Evolutionary conservation across 2,113 vertebrate species (phyloP).

Genomic region (Rhadina sibilatrix): DNA sequence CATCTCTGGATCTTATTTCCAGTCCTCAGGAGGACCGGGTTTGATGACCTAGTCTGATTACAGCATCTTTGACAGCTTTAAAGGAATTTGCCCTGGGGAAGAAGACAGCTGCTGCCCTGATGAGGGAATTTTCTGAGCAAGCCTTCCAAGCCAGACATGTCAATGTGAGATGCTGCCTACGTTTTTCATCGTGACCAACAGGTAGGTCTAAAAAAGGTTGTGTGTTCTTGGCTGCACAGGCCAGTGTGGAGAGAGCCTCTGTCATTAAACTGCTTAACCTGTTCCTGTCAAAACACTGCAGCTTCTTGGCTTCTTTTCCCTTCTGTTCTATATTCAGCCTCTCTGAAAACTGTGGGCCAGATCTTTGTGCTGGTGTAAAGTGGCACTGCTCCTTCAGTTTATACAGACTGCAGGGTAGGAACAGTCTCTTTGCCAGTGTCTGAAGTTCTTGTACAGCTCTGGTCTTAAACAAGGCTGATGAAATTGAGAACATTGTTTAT

Average conservation of each 20-base stretch:
- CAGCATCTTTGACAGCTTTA: conserved; percentile 82
- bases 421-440: background rate
- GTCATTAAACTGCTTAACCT: background rate
- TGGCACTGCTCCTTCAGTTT: background rate
- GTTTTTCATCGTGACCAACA: conserved; percentile 81
- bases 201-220: conserved; percentile 72
- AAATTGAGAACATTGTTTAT: background rate
- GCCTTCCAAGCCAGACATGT: conserved; percentile 73
- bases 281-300: background rate
- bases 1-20: conserved; percentile 72
- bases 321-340: background rate
- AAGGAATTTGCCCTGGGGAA: conserved; percentile 72
- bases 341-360: background rate
- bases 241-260: background rate
- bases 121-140: conserved; percentile 78
- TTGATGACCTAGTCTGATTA: conserved; percentile 72
- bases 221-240: background rate
- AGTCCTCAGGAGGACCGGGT: conserved; percentile 38
- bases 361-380: background rate
- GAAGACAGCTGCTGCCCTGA: conserved; percentile 73
- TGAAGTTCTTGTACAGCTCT: background rate
- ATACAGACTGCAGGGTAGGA: background rate
- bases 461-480: background rate
- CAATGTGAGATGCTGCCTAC: conserved; percentile 74
- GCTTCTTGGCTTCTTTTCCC: background rate